phyloP scores from a whole-genome alignment of 2,888 invertebrate species.

The Kuschelorhynchus macadamiae region DNA sequence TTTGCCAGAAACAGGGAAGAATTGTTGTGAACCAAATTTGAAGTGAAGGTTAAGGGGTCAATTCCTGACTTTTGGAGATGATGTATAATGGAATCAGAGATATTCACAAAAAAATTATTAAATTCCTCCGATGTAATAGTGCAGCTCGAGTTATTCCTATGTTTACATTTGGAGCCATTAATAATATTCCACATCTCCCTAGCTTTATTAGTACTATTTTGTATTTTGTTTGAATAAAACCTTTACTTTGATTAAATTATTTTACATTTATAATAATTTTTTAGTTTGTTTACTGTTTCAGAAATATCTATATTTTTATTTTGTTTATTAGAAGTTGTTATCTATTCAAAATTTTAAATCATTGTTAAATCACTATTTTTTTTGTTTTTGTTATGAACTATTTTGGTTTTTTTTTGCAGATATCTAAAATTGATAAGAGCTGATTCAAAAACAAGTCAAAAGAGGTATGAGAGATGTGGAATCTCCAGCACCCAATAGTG shows the following conservation, averaged over 20 bases:
- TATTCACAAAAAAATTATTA: not conserved
- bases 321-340: not conserved
- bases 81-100: not conserved
- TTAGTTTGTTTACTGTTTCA: not conserved
- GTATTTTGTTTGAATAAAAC: too few species aligned
- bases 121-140: not conserved
- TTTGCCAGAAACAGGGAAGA: too few species aligned
- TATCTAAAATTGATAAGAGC: too few species aligned
- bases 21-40: too few species aligned
- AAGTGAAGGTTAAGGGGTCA: not conserved
- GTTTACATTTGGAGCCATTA: not conserved
- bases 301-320: not conserved
- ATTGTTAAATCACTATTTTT: not conserved
- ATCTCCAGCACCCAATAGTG: too few species aligned
- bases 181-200: not conserved
- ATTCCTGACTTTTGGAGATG: not conserved
- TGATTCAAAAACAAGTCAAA: too few species aligned
- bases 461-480: too few species aligned
- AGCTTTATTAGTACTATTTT: too few species aligned
- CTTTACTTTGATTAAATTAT: not conserved
- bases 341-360: not conserved
- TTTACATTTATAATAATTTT: not conserved
- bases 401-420: not conserved
- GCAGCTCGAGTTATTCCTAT: not conserved
- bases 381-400: too few species aligned